Conservation (phyloP, 2,113 vertebrate species). For the Ornithorhynchus anatinus region DNA sequence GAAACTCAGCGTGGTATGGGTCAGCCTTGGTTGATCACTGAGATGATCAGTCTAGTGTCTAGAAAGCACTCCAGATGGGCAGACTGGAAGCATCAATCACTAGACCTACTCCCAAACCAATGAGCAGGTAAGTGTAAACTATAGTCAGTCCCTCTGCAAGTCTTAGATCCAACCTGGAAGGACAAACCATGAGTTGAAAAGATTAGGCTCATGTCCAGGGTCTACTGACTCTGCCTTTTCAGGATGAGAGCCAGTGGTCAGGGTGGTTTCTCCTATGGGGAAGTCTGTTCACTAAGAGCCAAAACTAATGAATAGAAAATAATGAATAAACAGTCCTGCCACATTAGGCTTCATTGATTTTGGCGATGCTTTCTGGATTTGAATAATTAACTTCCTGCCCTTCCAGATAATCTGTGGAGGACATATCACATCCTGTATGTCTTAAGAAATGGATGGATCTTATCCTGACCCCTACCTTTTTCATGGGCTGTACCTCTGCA, state of each 20-base stretch:
- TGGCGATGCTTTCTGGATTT: slow-evolving; percentile 45
- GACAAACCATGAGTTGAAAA: too few relatives aligned
- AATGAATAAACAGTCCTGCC: background rate
- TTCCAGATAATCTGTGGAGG: slow-evolving; percentile 11
- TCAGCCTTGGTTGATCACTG: too few relatives aligned
- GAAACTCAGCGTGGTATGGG: too few relatives aligned
- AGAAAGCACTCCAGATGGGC: too few relatives aligned
- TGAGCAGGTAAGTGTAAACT: too few relatives aligned
- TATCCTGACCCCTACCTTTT: slow-evolving; percentile 3
- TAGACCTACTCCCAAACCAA: too few relatives aligned
- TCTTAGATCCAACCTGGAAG: too few relatives aligned
- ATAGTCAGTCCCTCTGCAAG: too few relatives aligned
- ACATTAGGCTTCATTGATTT: background rate
- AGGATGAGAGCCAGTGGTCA: background rate
- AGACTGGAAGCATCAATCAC: too few relatives aligned
- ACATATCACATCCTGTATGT: slow-evolving; percentile 19
- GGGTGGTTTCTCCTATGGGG: background rate
- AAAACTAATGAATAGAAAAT: background rate
- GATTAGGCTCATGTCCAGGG: too few relatives aligned
- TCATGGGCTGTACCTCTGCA: background rate
- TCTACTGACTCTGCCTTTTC: too few relatives aligned
- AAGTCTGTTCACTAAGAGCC: background rate
- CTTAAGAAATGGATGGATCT: slow-evolving; percentile 11
- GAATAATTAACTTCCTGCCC: slow-evolving; percentile 41
- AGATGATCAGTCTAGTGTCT: too few relatives aligned